phyloP scores from a whole-genome alignment of 2,113 vertebrate species.

The Poeciliopsis turrubarensis region DNA sequence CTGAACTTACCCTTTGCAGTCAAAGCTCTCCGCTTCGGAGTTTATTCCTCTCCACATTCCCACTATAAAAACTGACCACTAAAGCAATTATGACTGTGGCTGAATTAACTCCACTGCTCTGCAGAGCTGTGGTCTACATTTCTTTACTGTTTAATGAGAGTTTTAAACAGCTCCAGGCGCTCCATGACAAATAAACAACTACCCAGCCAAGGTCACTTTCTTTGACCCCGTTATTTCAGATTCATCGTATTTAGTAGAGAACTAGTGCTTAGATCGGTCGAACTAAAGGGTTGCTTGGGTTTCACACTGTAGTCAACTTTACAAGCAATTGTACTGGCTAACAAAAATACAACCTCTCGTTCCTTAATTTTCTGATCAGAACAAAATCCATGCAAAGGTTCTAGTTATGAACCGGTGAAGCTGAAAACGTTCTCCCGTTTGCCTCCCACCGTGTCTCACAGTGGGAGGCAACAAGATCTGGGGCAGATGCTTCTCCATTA shows the following conservation, averaged over 20 bases:
- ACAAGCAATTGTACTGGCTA: not conserved
- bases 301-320: not conserved
- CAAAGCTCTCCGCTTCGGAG: constrained; percentile 9
- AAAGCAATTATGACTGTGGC: constrained; percentile 54
- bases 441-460: not conserved
- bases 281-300: no score
- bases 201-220: constrained; percentile 35
- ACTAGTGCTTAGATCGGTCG: no score
- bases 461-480: not conserved
- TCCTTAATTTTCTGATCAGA: not conserved
- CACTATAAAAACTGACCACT: constrained; percentile 59
- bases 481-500: constrained; percentile 20
- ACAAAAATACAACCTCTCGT: not conserved
- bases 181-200: constrained; percentile 7
- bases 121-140: constrained; percentile 51
- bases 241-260: not conserved
- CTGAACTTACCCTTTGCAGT: not conserved
- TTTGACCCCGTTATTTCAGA: constrained; percentile 25
- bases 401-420: not conserved
- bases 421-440: not conserved
- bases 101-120: constrained; percentile 50
- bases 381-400: not conserved
- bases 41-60: constrained; percentile 31
- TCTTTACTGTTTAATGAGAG: constrained; percentile 52
- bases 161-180: constrained; percentile 26